Percentiles rank a stretch among this genome's conserved stretches.
phyloP scores from a whole-genome alignment of 2,888 invertebrate genomes.

The Brenthis ino region DNA sequence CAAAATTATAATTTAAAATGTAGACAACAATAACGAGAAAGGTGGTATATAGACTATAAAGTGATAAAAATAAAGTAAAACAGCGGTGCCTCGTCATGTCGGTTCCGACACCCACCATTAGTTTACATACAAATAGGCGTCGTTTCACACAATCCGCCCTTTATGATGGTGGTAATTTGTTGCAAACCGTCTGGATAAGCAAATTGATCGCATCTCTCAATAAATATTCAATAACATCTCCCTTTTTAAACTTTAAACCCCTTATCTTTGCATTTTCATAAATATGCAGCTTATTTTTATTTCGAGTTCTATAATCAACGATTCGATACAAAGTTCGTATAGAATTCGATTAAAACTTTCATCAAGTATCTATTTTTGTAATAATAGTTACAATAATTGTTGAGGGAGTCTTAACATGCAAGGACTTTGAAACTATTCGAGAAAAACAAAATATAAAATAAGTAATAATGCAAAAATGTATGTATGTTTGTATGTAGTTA shows the following conservation, averaged over 20 bases:
- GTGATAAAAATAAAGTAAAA: constrained; percentile 30
- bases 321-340: too few species aligned
- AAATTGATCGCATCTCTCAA: constrained; percentile 72
- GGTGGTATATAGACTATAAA: constrained; percentile 4
- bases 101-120: constrained; percentile 71
- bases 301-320: background rate
- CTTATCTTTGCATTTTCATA: constrained; percentile 4
- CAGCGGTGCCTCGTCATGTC: constrained; percentile 45
- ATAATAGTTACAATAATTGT: too few species aligned
- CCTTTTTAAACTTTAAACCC: constrained; percentile 27
- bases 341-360: too few species aligned
- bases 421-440: too few species aligned
- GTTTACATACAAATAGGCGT: constrained; percentile 80
- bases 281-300: background rate
- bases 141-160: constrained; percentile 81
- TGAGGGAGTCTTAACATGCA: too few species aligned
- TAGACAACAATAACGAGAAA: background rate
- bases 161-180: constrained; percentile 76
- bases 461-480: too few species aligned
- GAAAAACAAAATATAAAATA: too few species aligned
- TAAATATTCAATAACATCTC: constrained; percentile 60
- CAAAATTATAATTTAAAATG: background rate
- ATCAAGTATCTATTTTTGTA: too few species aligned
- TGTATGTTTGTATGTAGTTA: too few species aligned
- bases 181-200: constrained; percentile 76